phyloP scores from a whole-genome alignment of 2,888 invertebrate genomes.

The Doris montereyensis region DNA sequence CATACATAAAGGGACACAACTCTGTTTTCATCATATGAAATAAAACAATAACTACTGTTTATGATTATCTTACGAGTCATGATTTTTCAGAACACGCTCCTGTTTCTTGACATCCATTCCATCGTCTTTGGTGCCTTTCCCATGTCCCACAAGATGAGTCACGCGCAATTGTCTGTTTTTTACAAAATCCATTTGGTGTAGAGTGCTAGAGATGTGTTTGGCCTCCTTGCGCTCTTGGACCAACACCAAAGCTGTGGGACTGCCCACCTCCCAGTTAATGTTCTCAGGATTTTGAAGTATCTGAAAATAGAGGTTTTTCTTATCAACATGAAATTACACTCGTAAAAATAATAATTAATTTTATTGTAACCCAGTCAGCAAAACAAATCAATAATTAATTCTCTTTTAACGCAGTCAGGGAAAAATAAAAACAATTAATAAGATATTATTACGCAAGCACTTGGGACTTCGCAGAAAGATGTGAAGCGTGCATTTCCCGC shows the following conservation, averaged over 20 bases:
- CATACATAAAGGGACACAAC: too few relatives aligned
- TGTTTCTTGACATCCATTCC: conserved; percentile 67
- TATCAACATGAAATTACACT: too few relatives aligned
- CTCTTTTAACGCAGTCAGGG: too few relatives aligned
- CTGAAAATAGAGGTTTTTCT: conserved; percentile 12
- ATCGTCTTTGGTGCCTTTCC: conserved; percentile 52
- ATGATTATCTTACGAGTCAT: conserved; percentile 45
- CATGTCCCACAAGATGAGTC: conserved; percentile 61
- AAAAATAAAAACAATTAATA: too few relatives aligned
- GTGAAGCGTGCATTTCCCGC: too few relatives aligned
- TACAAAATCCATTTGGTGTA: conserved; percentile 44
- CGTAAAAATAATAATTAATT: too few relatives aligned
- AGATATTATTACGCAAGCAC: too few relatives aligned
- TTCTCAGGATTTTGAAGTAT: conserved; percentile 46
- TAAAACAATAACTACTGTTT: not conserved
- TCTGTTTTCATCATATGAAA: too few relatives aligned
- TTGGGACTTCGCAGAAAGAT: too few relatives aligned
- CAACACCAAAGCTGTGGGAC: conserved; percentile 61
- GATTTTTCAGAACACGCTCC: conserved; percentile 53
- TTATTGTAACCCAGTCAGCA: too few relatives aligned
- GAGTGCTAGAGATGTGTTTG: conserved; percentile 47
- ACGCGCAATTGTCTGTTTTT: conserved; percentile 45
- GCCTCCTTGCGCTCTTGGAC: conserved; percentile 60
- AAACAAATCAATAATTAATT: too few relatives aligned
- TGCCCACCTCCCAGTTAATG: conserved; percentile 46